phyloP scores from a whole-genome alignment of 1,140 invertebrate species.

The Megathymus violae region DNA sequence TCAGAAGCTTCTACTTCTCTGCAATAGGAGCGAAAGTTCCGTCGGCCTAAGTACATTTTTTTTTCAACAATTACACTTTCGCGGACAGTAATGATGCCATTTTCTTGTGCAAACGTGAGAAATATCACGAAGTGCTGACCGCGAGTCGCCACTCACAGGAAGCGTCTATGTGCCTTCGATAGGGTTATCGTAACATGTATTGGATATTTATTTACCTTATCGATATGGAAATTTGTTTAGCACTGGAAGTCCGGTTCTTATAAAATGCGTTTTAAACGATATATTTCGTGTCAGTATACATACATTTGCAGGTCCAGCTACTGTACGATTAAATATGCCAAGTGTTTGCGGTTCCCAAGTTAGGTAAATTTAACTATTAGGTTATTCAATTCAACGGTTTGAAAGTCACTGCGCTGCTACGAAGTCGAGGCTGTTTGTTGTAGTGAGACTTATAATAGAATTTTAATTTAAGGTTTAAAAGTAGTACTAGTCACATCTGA shows the following conservation, averaged over 20 bases:
- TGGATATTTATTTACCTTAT: conserved; percentile 26
- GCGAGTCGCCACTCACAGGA: conserved; percentile 31
- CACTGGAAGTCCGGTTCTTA: conserved; percentile 7
- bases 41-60: conserved; percentile 17
- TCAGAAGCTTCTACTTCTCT: conserved; percentile 4
- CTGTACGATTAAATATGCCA: conserved; percentile 23
- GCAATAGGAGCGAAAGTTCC: conserved; percentile 25
- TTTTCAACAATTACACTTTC: conserved; percentile 27
- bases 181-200: conserved; percentile 19
- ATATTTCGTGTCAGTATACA: background rate
- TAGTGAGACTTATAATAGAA: background rate
- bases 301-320: background rate
- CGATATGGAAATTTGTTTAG: conserved; percentile 28
- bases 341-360: conserved; percentile 13
- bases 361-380: background rate
- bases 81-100: conserved; percentile 23
- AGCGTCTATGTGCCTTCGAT: conserved; percentile 18
- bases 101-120: conserved; percentile 33
- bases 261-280: background rate
- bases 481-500: background rate
- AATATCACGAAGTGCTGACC: conserved; percentile 15
- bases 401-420: background rate
- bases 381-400: background rate
- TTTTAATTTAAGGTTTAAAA: background rate
- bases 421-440: conserved; percentile 6